Conservation (phyloP, 2,888 invertebrate species). For the Pandemis heparana region DNA sequence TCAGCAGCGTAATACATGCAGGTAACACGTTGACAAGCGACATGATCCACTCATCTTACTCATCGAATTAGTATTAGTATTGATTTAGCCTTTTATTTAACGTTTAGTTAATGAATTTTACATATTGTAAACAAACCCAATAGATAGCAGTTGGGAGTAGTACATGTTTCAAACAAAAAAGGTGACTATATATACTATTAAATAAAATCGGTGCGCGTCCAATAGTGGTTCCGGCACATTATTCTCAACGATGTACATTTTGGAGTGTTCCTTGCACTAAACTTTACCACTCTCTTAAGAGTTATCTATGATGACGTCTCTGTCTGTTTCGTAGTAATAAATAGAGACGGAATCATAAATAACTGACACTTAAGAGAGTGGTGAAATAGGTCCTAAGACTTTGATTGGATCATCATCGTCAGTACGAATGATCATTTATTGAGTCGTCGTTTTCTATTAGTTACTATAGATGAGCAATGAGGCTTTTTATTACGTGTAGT, state of each 20-base stretch:
- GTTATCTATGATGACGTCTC: too few species aligned
- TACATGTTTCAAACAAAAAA: too few species aligned
- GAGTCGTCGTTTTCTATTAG: background rate
- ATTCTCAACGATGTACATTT: too few species aligned
- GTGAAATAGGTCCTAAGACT: too few species aligned
- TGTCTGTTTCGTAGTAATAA: too few species aligned
- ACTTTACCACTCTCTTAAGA: too few species aligned
- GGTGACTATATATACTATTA: too few species aligned
- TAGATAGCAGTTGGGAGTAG: background rate
- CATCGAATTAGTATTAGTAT: constrained; percentile 1
- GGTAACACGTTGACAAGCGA: background rate
- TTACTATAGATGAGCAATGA: constrained; percentile 5
- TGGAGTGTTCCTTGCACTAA: too few species aligned
- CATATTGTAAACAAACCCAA: background rate
- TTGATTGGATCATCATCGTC: background rate
- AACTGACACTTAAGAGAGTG: too few species aligned
- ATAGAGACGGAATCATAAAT: too few species aligned
- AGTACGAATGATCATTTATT: background rate
- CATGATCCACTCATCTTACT: background rate
- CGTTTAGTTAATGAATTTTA: background rate
- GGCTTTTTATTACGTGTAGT: constrained; percentile 1
- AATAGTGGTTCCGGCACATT: too few species aligned
- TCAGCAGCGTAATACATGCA: background rate
- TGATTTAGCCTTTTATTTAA: background rate
- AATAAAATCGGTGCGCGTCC: too few species aligned